phyloP scores from a whole-genome alignment of 2,888 invertebrate species.

The Auanema freiburgensis region DNA sequence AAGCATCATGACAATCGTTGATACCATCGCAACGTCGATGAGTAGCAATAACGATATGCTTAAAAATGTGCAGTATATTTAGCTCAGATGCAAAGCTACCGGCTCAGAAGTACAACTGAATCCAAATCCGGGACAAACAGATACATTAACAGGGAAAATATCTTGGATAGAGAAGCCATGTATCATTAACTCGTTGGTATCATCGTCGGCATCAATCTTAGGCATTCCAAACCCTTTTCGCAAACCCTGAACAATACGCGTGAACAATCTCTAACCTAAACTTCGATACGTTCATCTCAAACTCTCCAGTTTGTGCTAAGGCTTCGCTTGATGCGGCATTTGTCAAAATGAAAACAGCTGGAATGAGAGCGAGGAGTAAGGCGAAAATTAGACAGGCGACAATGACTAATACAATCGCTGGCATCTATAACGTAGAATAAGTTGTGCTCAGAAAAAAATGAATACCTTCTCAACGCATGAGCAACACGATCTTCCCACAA shows the following conservation, averaged over 20 bases:
- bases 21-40: slow-evolving; percentile 50
- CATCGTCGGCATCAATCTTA: slow-evolving; percentile 9
- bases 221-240: background rate
- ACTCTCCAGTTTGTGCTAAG: slow-evolving; percentile 8
- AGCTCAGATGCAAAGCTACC: slow-evolving; percentile 11
- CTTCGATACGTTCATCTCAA: background rate
- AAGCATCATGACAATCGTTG: slow-evolving; percentile 47
- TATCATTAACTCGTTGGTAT: slow-evolving; percentile 12
- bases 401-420: slow-evolving; percentile 18
- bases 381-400: slow-evolving; percentile 13
- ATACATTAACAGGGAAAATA: slow-evolving; percentile 49
- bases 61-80: slow-evolving; percentile 13
- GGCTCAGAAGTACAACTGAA: slow-evolving; percentile 51
- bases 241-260: slow-evolving; percentile 4
- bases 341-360: slow-evolving; percentile 16
- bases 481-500: slow-evolving; percentile 12
- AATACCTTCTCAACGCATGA: slow-evolving; percentile 18
- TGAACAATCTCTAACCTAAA: no score
- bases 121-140: slow-evolving; percentile 51
- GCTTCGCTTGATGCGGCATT: slow-evolving; percentile 15
- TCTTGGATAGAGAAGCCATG: slow-evolving; percentile 31
- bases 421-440: slow-evolving; percentile 14
- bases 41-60: slow-evolving; percentile 32
- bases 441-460: background rate
- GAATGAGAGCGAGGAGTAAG: slow-evolving; percentile 20